Conservation (phyloP, 1,140 invertebrate species). For the Drosophila willistoni region DNA sequence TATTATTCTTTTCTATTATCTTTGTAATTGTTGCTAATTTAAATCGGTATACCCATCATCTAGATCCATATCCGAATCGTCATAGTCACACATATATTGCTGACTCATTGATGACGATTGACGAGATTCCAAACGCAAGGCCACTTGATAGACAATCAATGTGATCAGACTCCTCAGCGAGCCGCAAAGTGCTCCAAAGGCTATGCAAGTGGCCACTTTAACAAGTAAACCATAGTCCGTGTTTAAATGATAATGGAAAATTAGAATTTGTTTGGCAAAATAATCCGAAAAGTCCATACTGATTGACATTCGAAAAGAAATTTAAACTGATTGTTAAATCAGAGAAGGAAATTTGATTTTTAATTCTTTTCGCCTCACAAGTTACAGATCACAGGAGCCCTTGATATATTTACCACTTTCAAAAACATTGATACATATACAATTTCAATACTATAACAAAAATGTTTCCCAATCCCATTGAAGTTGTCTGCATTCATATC, state of each 20-base stretch:
- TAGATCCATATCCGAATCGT: conserved; percentile 56
- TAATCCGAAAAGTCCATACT: conserved; percentile 52
- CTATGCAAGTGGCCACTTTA: conserved; percentile 55
- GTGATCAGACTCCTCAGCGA: conserved; percentile 57
- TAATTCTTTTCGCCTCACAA: neutral
- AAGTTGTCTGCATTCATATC: conserved; percentile 32
- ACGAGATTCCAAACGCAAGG: conserved; percentile 17
- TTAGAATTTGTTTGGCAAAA: conserved; percentile 39
- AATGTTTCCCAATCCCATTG: conserved; percentile 58
- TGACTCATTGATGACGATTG: conserved; percentile 1
- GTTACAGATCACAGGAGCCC: neutral
- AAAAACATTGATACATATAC: neutral
- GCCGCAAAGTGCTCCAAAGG: conserved; percentile 58
- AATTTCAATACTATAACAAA: neutral
- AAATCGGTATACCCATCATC: conserved; percentile 22
- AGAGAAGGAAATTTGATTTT: neutral
- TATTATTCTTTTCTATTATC: neutral
- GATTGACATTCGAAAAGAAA: neutral
- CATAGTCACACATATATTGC: conserved; percentile 23
- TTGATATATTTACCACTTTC: neutral
- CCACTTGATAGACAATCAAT: conserved; percentile 47
- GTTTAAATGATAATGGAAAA: conserved; percentile 49
- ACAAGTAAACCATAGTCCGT: conserved; percentile 54
- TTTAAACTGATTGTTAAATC: conserved; percentile 1
- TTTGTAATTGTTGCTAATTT: neutral